phyloP scores from a whole-genome alignment of 1,140 invertebrate genomes.

The Subanguina moxae region DNA sequence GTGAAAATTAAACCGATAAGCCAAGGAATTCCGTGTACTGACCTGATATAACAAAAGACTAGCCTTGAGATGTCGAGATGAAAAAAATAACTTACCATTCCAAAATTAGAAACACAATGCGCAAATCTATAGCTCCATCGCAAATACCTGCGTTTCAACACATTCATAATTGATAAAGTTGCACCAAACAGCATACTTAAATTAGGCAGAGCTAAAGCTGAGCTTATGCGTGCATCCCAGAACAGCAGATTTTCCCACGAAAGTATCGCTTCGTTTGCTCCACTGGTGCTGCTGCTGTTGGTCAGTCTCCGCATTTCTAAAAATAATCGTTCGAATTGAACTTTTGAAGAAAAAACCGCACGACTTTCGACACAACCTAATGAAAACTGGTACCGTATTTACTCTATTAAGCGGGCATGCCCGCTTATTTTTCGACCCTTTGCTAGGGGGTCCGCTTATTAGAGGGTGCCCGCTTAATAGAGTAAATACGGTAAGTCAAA shows the following conservation, averaged over 20 bases:
- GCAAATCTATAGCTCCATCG: neutral
- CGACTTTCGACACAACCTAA: too few relatives aligned
- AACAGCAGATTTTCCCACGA: neutral
- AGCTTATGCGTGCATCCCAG: neutral
- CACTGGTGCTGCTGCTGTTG: neutral
- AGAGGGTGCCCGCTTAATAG: too few relatives aligned
- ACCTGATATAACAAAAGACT: neutral
- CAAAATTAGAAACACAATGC: neutral
- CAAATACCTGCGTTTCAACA: neutral
- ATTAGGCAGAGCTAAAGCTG: neutral
- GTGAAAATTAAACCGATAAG: slow-evolving; percentile 8
- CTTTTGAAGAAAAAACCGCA: too few relatives aligned
- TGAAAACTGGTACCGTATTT: too few relatives aligned
- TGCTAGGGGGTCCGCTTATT: too few relatives aligned
- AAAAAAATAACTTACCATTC: neutral
- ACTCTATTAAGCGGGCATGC: too few relatives aligned
- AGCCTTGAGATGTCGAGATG: too few relatives aligned
- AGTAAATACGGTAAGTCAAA: too few relatives aligned
- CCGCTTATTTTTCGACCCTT: too few relatives aligned
- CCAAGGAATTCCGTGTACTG: slow-evolving; percentile 49
- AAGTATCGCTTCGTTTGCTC: neutral
- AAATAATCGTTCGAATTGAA: too few relatives aligned
- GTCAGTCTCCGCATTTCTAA: too few relatives aligned
- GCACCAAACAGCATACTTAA: neutral
- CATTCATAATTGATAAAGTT: too few relatives aligned